Percentiles rank a stretch among this genome's conserved stretches.
Conservation (phyloP, 2,797 vertebrate genomes). For the Helarctos malayanus region DNA sequence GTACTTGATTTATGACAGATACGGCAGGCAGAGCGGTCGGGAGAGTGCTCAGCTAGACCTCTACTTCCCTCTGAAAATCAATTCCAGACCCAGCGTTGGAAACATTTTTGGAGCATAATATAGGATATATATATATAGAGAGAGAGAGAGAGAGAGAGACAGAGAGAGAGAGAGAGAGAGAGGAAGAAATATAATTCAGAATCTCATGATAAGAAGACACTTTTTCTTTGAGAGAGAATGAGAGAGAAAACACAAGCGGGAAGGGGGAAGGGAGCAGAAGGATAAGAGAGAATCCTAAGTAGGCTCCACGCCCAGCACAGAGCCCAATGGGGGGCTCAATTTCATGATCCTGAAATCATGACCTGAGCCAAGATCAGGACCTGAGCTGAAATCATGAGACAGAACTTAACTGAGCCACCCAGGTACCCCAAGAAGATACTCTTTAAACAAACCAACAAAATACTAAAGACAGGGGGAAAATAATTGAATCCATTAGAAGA, state of each 20-base stretch:
- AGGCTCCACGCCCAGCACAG: too few relatives aligned
- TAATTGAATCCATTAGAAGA: not conserved
- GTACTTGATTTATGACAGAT: constrained; percentile 41
- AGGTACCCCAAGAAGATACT: not conserved
- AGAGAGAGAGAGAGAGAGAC: too few relatives aligned
- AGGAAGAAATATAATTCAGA: not conserved
- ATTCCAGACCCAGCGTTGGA: not conserved
- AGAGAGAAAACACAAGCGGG: too few relatives aligned
- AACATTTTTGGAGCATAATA: not conserved
- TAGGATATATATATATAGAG: not conserved
- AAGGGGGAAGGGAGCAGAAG: too few relatives aligned
- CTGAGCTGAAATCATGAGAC: too few relatives aligned
- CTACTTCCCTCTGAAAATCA: not conserved
- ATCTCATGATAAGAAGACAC: not conserved
- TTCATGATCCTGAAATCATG: too few relatives aligned
- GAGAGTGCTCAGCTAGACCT: not conserved
- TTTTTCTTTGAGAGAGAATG: not conserved
- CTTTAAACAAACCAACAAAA: not conserved
- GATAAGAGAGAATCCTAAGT: too few relatives aligned
- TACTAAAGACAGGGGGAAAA: not conserved
- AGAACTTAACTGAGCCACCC: too few relatives aligned
- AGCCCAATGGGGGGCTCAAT: too few relatives aligned
- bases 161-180: too few relatives aligned
- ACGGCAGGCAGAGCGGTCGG: not conserved
- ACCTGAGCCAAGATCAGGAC: too few relatives aligned